A percentile compares a stretch with the other conserved stretches of the same genome.
Conservation (phyloP, 1,140 invertebrate genomes). For the Spodoptera frugiperda region DNA sequence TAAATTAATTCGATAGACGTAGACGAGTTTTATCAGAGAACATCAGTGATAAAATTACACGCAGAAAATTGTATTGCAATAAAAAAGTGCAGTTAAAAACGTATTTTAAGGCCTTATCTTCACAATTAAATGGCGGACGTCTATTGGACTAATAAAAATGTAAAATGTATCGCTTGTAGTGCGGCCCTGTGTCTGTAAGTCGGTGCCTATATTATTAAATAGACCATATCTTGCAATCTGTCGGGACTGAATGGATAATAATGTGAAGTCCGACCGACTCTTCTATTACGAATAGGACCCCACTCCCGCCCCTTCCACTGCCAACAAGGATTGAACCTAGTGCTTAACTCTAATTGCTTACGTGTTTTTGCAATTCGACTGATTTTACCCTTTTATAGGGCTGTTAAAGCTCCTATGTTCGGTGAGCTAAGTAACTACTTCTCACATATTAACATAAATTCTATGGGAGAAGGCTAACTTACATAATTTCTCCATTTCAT, state of each 20-base stretch:
- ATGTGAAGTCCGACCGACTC: constrained; percentile 59
- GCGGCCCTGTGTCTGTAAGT: constrained; percentile 34
- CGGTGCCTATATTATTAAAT: constrained; percentile 68
- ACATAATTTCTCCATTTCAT: constrained; percentile 33
- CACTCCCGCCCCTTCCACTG: constrained; percentile 58
- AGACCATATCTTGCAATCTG: constrained; percentile 70
- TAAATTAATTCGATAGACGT: neutral
- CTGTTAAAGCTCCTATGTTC: constrained; percentile 21
- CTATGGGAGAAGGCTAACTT: neutral
- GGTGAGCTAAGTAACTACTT: neutral
- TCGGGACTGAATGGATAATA: constrained; percentile 71
- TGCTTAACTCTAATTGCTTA: constrained; percentile 67
- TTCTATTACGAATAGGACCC: constrained; percentile 62
- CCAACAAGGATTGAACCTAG: constrained; percentile 64
- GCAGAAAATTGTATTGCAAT: constrained; percentile 8
- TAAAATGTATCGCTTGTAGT: constrained; percentile 1
- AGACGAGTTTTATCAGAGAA: neutral
- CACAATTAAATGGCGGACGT: constrained; percentile 2
- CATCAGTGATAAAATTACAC: neutral
- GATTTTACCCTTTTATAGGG: constrained; percentile 55
- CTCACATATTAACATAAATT: neutral
- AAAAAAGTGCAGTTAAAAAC: constrained; percentile 1
- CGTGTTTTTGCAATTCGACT: constrained; percentile 61
- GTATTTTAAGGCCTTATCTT: constrained; percentile 5
- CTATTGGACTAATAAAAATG: constrained; percentile 13